These are phyloP conservation scores for Plecotus auritus DNA, from an alignment of 2,113 vertebrate genomes.

Conservation along the genomic window DNA sequence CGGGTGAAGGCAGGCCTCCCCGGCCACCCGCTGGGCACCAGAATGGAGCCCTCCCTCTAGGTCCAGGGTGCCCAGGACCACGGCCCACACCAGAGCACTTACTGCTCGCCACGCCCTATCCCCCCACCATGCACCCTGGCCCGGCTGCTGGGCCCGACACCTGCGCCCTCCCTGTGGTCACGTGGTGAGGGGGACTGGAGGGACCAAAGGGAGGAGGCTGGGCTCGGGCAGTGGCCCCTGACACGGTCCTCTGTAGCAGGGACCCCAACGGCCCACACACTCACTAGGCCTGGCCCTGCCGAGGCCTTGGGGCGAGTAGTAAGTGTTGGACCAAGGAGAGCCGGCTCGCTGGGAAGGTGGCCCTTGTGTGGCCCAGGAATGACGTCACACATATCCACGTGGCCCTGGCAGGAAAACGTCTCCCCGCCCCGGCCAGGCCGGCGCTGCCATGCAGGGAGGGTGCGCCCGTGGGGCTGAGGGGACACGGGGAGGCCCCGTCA, in stretches of 20 bases:
- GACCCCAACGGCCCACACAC: no score
- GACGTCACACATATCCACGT: no score
- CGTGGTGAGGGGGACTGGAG: neutral
- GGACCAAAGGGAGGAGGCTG: no score
- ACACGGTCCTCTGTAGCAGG: neutral
- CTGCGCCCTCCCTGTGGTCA: neutral
- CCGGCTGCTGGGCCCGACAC: neutral
- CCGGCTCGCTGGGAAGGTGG: no score
- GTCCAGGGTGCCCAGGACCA: neutral
- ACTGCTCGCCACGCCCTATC: neutral
- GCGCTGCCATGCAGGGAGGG: fast-evolving
- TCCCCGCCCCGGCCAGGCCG: neutral
- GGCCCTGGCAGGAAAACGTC: no score
- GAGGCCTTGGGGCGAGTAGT: no score
- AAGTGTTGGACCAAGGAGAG: no score
- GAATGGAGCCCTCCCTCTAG: neutral
- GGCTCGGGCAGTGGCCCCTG: no score
- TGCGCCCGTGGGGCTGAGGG: fast-evolving
- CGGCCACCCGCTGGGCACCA: neutral
- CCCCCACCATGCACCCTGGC: fast-evolving
- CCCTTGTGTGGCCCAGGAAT: no score
- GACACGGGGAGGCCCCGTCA: fast-evolving
- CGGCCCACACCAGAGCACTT: fast-evolving
- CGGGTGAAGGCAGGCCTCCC: neutral
- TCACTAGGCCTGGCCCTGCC: no score